Percentiles rank a stretch among this genome's conserved stretches.
phyloP scores from a whole-genome alignment of 2,797 vertebrate genomes.

The Etheostoma perlongum region DNA sequence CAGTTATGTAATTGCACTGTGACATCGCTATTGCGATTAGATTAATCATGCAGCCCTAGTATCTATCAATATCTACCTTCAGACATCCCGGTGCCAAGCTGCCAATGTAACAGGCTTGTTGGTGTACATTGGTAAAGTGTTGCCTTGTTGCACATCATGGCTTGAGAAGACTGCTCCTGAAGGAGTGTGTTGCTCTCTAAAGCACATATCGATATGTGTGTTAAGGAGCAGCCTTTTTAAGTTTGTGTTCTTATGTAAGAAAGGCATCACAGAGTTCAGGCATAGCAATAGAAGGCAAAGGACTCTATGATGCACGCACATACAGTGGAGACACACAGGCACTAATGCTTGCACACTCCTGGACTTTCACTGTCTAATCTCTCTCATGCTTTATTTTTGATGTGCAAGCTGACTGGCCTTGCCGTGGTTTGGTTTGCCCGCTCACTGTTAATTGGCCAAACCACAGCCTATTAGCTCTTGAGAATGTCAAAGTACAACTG shows the following conservation, averaged over 20 bases:
- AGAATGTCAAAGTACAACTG: conserved; percentile 20
- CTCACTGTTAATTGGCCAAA: conserved; percentile 44
- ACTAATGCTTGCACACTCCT: conserved; percentile 25
- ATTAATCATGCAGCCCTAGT: no score
- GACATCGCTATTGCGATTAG: no score
- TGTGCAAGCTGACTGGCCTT: conserved; percentile 35
- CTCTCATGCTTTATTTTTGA: conserved; percentile 43
- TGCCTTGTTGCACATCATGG: conserved; percentile 11
- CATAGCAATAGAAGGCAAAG: conserved; percentile 27
- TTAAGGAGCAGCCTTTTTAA: conserved; percentile 40
- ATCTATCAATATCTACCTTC: background rate
- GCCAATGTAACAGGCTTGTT: conserved; percentile 3
- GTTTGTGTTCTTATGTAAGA: conserved; percentile 51
- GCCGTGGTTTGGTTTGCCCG: conserved; percentile 25
- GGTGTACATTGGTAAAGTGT: background rate
- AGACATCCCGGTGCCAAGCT: background rate
- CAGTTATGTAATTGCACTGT: no score
- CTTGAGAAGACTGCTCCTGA: conserved; percentile 16
- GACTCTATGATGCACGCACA: conserved; percentile 25
- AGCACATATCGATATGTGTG: conserved; percentile 22
- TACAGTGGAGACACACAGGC: conserved; percentile 21
- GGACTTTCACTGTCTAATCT: conserved; percentile 30
- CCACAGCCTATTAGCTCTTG: conserved; percentile 16
- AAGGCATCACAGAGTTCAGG: conserved; percentile 33
- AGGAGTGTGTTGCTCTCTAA: conserved; percentile 32